phyloP scores from a whole-genome alignment of 1,140 invertebrate genomes.

The Spodoptera frugiperda region DNA sequence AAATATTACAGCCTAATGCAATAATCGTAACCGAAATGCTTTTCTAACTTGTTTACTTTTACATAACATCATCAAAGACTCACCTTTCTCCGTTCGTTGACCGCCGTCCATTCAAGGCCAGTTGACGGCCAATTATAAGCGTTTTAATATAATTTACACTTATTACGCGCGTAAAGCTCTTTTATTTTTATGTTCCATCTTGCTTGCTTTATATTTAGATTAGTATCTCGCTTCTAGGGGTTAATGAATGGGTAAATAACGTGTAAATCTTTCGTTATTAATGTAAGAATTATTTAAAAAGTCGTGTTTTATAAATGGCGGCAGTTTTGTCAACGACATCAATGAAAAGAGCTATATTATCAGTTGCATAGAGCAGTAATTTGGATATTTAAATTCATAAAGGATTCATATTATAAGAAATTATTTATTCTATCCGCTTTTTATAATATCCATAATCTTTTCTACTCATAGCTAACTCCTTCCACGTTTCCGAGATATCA shows the following conservation, averaged over 20 bases:
- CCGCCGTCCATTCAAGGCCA: constrained; percentile 66
- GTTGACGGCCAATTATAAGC: constrained; percentile 55
- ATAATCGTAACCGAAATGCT: constrained; percentile 40
- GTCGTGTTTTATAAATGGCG: too few species aligned
- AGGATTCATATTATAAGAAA: neutral
- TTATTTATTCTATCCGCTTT: constrained; percentile 19
- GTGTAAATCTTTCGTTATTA: neutral
- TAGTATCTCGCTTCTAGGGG: neutral
- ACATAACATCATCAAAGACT: constrained; percentile 58
- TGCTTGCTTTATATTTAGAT: neutral
- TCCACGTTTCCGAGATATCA: constrained; percentile 34
- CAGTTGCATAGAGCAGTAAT: neutral
- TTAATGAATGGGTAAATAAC: neutral
- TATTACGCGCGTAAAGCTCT: neutral
- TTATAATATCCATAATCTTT: neutral
- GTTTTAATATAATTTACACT: constrained; percentile 43
- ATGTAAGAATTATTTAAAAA: neutral
- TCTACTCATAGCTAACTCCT: neutral
- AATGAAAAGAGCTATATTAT: too few species aligned
- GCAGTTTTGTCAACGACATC: too few species aligned
- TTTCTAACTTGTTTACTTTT: constrained; percentile 56
- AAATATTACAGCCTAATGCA: constrained; percentile 36
- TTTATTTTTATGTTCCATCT: neutral
- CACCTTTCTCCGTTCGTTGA: constrained; percentile 72
- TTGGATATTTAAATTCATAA: neutral